Evolutionary conservation across 2,797 vertebrate species (phyloP), one percentile per base, ranked within the genome.

Genomic region (Poeciliopsis infans): DNA sequence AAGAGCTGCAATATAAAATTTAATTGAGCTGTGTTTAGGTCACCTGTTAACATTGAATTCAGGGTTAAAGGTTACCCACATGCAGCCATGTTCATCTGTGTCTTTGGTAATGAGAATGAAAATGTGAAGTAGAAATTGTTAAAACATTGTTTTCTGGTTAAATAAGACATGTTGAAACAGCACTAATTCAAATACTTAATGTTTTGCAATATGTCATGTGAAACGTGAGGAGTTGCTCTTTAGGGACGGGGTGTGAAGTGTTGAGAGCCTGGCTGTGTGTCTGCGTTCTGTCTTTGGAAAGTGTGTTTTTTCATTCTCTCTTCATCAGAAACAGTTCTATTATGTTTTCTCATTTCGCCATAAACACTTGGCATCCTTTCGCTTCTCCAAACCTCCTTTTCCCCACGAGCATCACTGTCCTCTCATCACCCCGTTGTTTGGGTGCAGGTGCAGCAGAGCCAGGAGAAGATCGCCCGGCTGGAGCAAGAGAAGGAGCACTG

Each of bases 401-500:
- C 10, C 78, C 76, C 78, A 76, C 57, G 45, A 81, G 71, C 85
- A 8, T 91, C 84, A 86, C 83, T 72, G 73, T 87, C 79, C 41
- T 25, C 78, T 76, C 77, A 70, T 80, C 39, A n/a, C 80, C 72
- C 49, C 0, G 2, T 33, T 31, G 84, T 59, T 66, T n/a, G 72
- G 36, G 33, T 74, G 7, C 82, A 99, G 98, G 98, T 99, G 81
- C 97, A 97, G 83, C 98, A 99, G 93, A 99, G 97, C 94, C 97
- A 97, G 93, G 98, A 99, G 94, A 99, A 99, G 94, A 98, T 99
- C 64, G 94, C 97, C 64, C 97, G 97, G 79, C 94, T 99, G 91
- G 98, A 99, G 90, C 98, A 99, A 92, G 98, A 99, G 94, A 99
- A 99, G 90, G 98, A 99, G 78, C 98, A 99, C 90, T 99, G 98